These are phyloP conservation scores for Cercopithecus neglectus DNA, from an alignment of 2,797 vertebrate species.

Conservation along the genomic window DNA sequence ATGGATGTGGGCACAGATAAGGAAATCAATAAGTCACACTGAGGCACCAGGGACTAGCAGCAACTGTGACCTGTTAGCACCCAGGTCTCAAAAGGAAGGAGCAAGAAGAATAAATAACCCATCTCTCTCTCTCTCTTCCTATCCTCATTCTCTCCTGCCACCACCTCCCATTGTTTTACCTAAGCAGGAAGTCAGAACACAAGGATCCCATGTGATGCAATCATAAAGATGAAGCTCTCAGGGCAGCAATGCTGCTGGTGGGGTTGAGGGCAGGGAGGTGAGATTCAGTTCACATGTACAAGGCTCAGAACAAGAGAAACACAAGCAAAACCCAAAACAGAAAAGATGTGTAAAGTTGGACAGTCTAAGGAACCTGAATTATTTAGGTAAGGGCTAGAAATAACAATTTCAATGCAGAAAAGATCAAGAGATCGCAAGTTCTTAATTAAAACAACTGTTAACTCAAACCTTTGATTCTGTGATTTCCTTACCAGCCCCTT, in stretches of 20 bases:
- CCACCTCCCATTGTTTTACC: neutral
- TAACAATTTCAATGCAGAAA: conserved; percentile 1
- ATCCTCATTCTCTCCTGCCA: neutral
- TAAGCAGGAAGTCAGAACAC: neutral
- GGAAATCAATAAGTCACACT: neutral
- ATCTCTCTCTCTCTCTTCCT: neutral
- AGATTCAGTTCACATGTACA: neutral
- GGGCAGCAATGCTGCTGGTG: neutral
- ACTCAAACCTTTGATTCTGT: neutral
- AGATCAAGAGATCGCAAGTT: neutral
- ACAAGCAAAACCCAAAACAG: neutral
- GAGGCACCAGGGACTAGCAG: neutral
- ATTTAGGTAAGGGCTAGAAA: neutral
- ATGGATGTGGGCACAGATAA: neutral
- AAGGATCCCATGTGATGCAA: neutral
- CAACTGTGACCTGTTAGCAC: neutral
- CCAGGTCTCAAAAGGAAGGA: neutral
- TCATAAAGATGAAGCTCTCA: neutral
- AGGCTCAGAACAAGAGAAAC: neutral
- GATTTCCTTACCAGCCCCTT: conserved; percentile 18
- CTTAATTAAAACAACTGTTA: conserved; percentile 35
- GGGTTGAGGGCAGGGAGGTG: neutral
- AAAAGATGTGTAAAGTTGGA: neutral
- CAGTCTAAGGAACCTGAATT: neutral
- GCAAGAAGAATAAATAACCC: neutral